phyloP scores from a whole-genome alignment of 1,140 invertebrate genomes.

The Maconellicoccus hirsutus region DNA sequence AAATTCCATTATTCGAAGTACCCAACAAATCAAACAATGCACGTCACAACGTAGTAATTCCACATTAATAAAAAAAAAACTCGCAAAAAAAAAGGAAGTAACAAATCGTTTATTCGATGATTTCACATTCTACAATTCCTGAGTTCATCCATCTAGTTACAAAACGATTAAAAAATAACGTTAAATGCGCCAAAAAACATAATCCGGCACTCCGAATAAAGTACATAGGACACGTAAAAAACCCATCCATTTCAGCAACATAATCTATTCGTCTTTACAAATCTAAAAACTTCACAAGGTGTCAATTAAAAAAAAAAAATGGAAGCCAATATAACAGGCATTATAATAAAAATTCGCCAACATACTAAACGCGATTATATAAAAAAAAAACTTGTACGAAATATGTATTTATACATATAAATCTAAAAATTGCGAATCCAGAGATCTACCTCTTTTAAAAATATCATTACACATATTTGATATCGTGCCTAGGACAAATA shows the following conservation, averaged over 20 bases:
- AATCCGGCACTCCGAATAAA: background rate
- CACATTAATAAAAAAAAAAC: no score
- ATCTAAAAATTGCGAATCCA: conserved; percentile 9
- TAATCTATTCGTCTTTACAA: background rate
- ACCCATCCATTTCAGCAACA: conserved; percentile 3
- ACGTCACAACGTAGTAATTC: no score
- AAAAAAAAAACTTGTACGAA: background rate
- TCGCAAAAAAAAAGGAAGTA: background rate
- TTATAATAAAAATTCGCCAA: background rate
- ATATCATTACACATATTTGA: background rate
- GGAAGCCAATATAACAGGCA: conserved; percentile 3
- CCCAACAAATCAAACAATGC: no score
- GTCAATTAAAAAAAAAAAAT: background rate
- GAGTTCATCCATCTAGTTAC: background rate
- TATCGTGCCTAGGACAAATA: background rate
- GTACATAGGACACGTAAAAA: background rate
- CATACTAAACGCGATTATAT: background rate
- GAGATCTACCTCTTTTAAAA: background rate
- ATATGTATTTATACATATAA: background rate
- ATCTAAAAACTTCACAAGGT: background rate
- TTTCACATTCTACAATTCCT: background rate
- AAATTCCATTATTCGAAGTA: no score
- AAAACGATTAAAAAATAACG: background rate
- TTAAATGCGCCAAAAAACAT: background rate
- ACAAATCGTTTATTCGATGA: background rate